A percentile compares a stretch with the other conserved stretches of the same genome.
Evolutionary conservation across 2,797 vertebrate genomes (phyloP).

Genomic region (Ptychobarbus kaznakovi): DNA sequence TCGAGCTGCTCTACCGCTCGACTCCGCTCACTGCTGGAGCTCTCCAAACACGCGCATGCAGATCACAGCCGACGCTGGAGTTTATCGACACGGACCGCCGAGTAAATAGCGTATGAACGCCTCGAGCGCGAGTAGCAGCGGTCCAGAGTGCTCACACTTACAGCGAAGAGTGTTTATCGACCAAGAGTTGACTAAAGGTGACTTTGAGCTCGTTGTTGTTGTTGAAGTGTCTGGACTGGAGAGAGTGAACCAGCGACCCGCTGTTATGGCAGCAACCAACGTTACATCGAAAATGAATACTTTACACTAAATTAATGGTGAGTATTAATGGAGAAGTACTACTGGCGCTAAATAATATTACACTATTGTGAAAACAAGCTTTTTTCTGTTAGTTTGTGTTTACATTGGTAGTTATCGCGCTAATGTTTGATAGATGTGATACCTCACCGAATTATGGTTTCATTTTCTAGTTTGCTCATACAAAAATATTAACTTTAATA

Average conservation of each 20-base stretch:
- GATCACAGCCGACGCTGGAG: background rate
- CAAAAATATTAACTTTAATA: background rate
- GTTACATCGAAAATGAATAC: background rate
- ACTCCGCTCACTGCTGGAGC: background rate
- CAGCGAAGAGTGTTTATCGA: background rate
- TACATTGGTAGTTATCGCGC: background rate
- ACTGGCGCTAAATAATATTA: too few species aligned
- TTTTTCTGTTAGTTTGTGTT: background rate
- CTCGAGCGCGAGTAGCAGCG: background rate
- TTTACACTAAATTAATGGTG: constrained; percentile 15
- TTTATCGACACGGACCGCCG: background rate
- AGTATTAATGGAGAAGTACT: background rate
- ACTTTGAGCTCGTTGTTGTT: constrained; percentile 21
- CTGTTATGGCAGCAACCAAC: constrained; percentile 18
- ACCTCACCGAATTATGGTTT: background rate
- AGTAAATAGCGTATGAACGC: background rate
- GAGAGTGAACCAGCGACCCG: constrained; percentile 4
- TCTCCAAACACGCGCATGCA: constrained; percentile 7
- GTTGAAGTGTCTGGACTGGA: constrained; percentile 24
- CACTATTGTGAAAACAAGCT: background rate
- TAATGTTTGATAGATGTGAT: background rate
- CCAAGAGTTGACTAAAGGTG: background rate
- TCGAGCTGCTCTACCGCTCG: background rate
- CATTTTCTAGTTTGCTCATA: too few species aligned
- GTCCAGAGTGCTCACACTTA: background rate